phyloP scores from a whole-genome alignment of 2,113 vertebrate species.

The Spea bombifrons region DNA sequence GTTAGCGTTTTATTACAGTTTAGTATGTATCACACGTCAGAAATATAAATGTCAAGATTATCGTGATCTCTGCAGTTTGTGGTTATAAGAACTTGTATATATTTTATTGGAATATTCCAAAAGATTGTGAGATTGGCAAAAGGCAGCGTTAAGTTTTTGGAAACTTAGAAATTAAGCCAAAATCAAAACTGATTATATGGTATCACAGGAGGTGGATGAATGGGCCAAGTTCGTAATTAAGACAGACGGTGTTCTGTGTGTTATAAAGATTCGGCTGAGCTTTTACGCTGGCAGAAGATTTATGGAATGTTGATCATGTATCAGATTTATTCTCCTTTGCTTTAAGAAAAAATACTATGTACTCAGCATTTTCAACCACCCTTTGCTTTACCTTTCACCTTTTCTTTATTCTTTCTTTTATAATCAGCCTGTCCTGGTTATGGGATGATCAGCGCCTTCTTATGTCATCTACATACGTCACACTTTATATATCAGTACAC shows the following conservation, averaged over 20 bases:
- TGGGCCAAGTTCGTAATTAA: conserved; percentile 30
- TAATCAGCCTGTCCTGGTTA: not conserved
- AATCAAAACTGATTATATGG: conserved; percentile 16
- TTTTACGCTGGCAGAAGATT: conserved; percentile 27
- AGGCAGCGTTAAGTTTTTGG: conserved; percentile 8
- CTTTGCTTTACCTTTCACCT: not conserved
- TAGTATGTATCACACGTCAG: too few species aligned
- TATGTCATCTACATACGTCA: not conserved
- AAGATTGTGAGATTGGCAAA: conserved; percentile 5
- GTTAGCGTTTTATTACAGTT: too few species aligned
- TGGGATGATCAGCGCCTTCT: not conserved
- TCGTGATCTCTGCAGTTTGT: not conserved
- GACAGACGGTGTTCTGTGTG: conserved; percentile 21
- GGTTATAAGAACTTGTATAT: not conserved
- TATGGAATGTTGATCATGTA: conserved; percentile 15
- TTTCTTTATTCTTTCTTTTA: conserved; percentile 5
- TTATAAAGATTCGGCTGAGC: conserved; percentile 22
- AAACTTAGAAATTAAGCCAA: conserved; percentile 4
- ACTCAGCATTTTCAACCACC: not conserved
- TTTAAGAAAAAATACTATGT: conserved; percentile 9
- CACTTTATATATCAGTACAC: not conserved
- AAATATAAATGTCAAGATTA: too few species aligned
- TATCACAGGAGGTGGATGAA: conserved; percentile 6
- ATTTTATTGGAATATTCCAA: not conserved
- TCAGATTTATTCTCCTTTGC: conserved; percentile 15